Percentiles rank a stretch among this genome's conserved stretches.
These are phyloP conservation scores for Lophius americanus DNA, from an alignment of 2,797 vertebrate species.

Conservation along the genomic window DNA sequence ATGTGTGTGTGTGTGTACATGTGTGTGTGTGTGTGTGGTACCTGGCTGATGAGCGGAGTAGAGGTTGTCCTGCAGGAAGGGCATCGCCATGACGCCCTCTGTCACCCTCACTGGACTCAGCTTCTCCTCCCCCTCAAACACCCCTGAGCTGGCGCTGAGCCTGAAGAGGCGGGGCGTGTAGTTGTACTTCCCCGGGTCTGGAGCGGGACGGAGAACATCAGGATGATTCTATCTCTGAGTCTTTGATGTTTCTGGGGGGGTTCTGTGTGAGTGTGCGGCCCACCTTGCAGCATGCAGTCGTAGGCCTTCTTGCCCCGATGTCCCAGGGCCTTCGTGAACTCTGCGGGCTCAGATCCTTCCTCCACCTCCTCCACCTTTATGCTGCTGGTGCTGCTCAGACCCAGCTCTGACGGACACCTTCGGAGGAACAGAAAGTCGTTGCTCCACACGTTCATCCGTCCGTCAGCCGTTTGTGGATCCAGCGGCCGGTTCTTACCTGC, in stretches of 20 bases:
- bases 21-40: constrained; percentile 35
- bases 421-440: neutral
- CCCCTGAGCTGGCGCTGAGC: constrained; percentile 78
- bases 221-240: no score
- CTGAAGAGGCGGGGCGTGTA: constrained; percentile 82
- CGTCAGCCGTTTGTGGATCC: constrained; percentile 1
- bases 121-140: constrained; percentile 80
- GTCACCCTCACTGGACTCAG: constrained; percentile 71
- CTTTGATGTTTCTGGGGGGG: no score
- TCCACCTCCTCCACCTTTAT: constrained; percentile 80
- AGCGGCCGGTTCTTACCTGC: constrained; percentile 60
- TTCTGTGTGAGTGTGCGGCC: neutral
- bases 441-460: neutral
- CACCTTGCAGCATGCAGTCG: constrained; percentile 87
- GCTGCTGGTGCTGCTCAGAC: constrained; percentile 68
- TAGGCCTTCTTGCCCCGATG: constrained; percentile 80
- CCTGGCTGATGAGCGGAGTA: constrained; percentile 83
- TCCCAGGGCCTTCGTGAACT: constrained; percentile 76
- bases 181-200: constrained; percentile 87
- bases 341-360: constrained; percentile 80
- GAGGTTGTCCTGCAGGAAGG: constrained; percentile 85
- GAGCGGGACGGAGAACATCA: constrained; percentile 14
- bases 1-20: no score
- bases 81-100: constrained; percentile 81
- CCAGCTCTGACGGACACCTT: constrained; percentile 80